These are phyloP conservation scores for Argyra leucocephala DNA, from an alignment of 2,888 invertebrate genomes.

Conservation along the genomic window DNA sequence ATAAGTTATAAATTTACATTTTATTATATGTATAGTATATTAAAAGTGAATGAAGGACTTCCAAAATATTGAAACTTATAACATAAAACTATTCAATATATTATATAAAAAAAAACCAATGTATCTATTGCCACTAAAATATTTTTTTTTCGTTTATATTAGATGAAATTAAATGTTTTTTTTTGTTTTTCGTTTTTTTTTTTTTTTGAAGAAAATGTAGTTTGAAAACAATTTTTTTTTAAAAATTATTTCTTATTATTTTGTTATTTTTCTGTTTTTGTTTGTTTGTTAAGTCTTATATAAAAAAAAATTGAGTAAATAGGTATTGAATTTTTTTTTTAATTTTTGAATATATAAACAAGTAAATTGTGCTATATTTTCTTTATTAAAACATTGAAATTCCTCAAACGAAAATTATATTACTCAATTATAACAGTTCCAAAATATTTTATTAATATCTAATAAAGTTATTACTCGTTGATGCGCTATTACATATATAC, in stretches of 20 bases:
- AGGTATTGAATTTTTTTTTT: too few relatives aligned
- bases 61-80: neutral
- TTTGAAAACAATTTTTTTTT: neutral
- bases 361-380: neutral
- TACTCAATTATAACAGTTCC: neutral
- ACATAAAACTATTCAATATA: neutral
- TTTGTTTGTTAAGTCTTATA: too few relatives aligned
- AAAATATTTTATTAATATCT: neutral
- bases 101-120: neutral
- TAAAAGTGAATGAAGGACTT: neutral
- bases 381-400: neutral
- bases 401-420: neutral
- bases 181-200: neutral
- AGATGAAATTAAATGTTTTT: neutral
- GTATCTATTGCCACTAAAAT: neutral
- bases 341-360: neutral
- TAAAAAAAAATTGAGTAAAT: too few relatives aligned
- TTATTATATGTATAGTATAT: neutral
- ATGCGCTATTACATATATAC: neutral
- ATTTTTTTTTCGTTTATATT: neutral
- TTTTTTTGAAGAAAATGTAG: neutral
- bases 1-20: neutral
- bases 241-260: too few relatives aligned
- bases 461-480: neutral
- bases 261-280: too few relatives aligned